Evolutionary conservation across 2,113 vertebrate species (phyloP).

Genomic region (Psilopsiagon aurifrons): DNA sequence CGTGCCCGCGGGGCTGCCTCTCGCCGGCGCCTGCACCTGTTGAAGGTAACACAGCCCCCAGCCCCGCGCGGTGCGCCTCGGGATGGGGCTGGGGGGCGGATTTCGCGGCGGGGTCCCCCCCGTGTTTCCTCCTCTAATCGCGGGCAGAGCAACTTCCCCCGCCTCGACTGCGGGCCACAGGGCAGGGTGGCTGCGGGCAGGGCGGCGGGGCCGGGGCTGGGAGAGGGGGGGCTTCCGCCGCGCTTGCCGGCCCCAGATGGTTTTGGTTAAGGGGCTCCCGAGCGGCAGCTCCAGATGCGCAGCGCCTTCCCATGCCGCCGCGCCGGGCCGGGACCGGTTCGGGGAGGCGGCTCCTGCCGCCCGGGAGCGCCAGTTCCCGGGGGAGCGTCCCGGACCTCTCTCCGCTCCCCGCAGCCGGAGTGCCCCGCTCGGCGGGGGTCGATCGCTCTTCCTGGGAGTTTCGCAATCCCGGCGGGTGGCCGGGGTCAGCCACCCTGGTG

Average conservation of each 20-base stretch:
- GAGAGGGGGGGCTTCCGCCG: background rate
- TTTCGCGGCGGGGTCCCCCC: background rate
- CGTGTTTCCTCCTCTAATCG: background rate
- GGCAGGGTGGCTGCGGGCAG: background rate
- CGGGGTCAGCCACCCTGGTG: background rate
- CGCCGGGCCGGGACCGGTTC: background rate
- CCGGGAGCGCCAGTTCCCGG: background rate
- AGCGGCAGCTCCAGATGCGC: background rate
- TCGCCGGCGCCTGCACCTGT: conserved; percentile 47
- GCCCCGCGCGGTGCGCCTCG: background rate
- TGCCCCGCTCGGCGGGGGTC: background rate
- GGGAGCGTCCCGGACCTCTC: too few relatives aligned
- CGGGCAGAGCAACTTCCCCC: background rate
- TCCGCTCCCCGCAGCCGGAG: background rate
- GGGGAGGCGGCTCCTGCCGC: background rate
- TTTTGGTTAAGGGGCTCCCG: conserved; percentile 23
- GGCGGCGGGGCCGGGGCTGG: background rate
- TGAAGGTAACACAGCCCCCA: conserved; percentile 29
- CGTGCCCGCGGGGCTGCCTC: background rate
- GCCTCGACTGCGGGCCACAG: background rate
- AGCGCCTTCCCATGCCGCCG: background rate
- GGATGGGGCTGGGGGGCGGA: background rate
- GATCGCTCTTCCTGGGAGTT: background rate
- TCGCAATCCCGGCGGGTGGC: background rate
- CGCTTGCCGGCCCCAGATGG: conserved; percentile 20